A percentile compares a stretch with the other conserved stretches of the same genome.
Conservation (phyloP, 2,888 invertebrate genomes). For the Lobophora halterata region DNA sequence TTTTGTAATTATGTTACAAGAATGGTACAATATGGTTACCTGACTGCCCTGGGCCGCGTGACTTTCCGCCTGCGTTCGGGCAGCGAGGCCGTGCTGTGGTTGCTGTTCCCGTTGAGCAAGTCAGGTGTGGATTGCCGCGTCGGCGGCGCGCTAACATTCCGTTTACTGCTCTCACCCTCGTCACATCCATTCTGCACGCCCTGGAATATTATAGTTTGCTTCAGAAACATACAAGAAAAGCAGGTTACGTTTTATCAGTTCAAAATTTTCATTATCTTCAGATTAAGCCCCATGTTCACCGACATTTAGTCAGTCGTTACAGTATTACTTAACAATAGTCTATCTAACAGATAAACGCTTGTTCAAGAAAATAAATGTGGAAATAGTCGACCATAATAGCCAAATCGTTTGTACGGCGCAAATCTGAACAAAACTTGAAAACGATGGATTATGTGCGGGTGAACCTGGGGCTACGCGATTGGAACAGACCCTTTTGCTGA, state of each 20-base stretch:
- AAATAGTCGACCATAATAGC: no score
- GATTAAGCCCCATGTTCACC: no score
- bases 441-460: no score
- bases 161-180: conserved; percentile 65
- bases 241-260: no score
- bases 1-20: conserved; percentile 3
- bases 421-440: no score
- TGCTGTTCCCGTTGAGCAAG: conserved; percentile 73
- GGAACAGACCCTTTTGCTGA: conserved; percentile 81
- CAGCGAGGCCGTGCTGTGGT: conserved; percentile 71
- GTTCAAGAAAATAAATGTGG: no score
- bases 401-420: no score
- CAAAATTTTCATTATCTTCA: no score
- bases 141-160: conserved; percentile 71
- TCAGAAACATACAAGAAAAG: neutral
- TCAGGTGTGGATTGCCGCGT: conserved; percentile 73
- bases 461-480: no score
- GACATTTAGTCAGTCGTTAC: no score
- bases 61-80: conserved; percentile 72
- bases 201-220: conserved; percentile 31
- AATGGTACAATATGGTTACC: conserved; percentile 47
- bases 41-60: conserved; percentile 58
- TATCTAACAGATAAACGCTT: no score
- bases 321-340: no score
- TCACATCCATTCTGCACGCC: conserved; percentile 58